Base-by-base conservation (phyloP, 1,140 invertebrate species). In the Lasioglossum baleicum region DNA sequence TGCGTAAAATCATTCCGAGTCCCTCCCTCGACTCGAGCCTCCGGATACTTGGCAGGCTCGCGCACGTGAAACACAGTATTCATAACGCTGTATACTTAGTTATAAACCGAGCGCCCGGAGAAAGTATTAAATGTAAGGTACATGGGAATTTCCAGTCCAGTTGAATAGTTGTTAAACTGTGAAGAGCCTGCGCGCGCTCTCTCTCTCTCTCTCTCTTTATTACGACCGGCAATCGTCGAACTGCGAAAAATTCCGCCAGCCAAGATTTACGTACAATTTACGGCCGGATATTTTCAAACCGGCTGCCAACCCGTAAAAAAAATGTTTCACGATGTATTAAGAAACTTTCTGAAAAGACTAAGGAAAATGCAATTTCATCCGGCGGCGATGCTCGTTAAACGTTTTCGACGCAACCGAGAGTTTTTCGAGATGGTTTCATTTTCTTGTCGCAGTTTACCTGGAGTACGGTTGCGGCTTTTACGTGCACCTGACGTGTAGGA, bases 1-100 rank as follows among this genome's bases (percentile, higher is more conserved):
- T 48, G 44, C 31, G 63, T 58, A 40, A 68, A 81, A 60, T 67
- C 51, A 31, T 58, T 61, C 42, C 68, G 26, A 7, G 44, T 15
- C 22, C 53, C 13, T 60, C 71, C 8, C 10, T 3, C 20, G n/a
- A 42, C 10, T 44, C 40, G 4, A 8, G 20, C 20, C 10, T 7
- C 10, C 10, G 31, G 4, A 40, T 26, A 3, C 11, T 22, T 4
- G 60, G 11, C 58, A 15, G 3, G 67, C 4, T 11, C 17, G 26
- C 2, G 51, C 31, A 69, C 51, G 31, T 6, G 51, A 15, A 56
- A 40, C 48, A 40, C 48, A 11, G n/a, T 83, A 58, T 75, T 60
- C 61, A 68, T 81, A 72, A 81, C 73, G 56, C 68, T n/a, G 73
- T 68, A 8, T 63, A 31, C 40, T 22, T 71, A 61, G 13, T 65